Evolutionary conservation across 2,888 invertebrate species (phyloP).

Genomic region (Odontomyia ornata): DNA sequence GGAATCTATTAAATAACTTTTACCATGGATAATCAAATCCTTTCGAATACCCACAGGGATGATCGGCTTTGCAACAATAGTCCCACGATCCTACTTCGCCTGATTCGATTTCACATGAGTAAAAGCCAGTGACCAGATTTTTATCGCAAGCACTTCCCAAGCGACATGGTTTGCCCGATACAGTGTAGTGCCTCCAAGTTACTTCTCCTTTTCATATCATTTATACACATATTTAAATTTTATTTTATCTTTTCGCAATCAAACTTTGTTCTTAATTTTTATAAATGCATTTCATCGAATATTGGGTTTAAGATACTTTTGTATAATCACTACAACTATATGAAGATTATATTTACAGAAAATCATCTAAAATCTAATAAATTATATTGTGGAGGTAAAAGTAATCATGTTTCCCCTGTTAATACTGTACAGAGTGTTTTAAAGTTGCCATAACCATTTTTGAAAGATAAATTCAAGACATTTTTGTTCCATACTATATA

Average conservation of each 20-base stretch:
- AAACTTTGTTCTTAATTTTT: constrained; percentile 27
- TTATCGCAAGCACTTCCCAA: constrained; percentile 75
- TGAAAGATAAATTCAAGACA: constrained; percentile 7
- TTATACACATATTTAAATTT: constrained; percentile 20
- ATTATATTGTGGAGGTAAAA: not conserved
- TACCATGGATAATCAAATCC: constrained; percentile 86
- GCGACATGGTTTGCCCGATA: constrained; percentile 82
- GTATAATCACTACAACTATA: not conserved
- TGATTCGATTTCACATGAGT: constrained; percentile 84
- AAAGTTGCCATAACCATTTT: constrained; percentile 43
- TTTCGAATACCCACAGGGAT: constrained; percentile 84
- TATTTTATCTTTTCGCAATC: not conserved
- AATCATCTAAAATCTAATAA: not conserved
- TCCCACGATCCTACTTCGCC: constrained; percentile 79
- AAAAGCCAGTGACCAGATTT: constrained; percentile 80
- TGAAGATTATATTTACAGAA: constrained; percentile 19
- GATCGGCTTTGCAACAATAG: constrained; percentile 84
- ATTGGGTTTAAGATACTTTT: not conserved
- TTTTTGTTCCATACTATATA: not conserved
- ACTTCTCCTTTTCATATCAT: constrained; percentile 62
- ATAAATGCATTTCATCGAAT: constrained; percentile 28
- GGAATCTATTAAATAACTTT: constrained; percentile 50
- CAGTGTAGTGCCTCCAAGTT: constrained; percentile 80
- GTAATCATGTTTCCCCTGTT: constrained; percentile 25
- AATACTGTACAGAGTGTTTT: constrained; percentile 40